Evolutionary conservation across 2,797 vertebrate genomes (phyloP).

Genomic region (Pteronotus mesoamericanus): DNA sequence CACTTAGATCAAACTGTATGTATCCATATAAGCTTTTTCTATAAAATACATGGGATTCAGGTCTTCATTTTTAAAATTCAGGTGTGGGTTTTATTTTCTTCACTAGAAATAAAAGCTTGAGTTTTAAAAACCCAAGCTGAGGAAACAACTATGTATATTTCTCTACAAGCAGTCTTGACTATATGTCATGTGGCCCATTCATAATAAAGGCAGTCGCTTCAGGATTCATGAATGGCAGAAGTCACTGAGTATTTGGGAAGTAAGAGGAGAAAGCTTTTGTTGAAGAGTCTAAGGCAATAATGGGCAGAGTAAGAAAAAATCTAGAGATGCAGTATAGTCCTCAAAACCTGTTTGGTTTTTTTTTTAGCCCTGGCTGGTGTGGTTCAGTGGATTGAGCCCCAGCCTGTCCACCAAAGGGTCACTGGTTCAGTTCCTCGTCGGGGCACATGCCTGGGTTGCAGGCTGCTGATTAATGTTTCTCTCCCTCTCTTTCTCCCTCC

Average conservation of each 20-base stretch:
- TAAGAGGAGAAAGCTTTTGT: slow-evolving; percentile 4
- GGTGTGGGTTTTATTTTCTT: background rate
- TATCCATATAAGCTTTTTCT: background rate
- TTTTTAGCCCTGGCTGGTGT: background rate
- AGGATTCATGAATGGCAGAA: background rate
- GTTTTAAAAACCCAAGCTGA: background rate
- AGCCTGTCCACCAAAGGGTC: background rate
- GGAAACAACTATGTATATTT: background rate
- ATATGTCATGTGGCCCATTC: background rate
- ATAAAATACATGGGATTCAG: background rate
- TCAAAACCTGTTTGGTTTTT: background rate
- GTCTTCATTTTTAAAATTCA: slow-evolving; percentile 11
- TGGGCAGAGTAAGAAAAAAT: background rate
- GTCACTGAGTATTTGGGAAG: background rate
- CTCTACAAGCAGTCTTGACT: background rate
- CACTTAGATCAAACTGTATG: background rate
- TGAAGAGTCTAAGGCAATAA: background rate
- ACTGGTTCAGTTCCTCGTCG: background rate
- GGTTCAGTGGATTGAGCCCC: background rate
- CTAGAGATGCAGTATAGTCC: background rate
- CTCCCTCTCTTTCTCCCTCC: background rate
- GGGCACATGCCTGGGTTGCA: background rate
- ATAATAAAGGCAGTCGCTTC: background rate
- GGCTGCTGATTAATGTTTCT: too few species aligned
- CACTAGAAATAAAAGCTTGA: background rate